Conservation (phyloP, 2,113 vertebrate genomes). For the Alligator mississippiensis region DNA sequence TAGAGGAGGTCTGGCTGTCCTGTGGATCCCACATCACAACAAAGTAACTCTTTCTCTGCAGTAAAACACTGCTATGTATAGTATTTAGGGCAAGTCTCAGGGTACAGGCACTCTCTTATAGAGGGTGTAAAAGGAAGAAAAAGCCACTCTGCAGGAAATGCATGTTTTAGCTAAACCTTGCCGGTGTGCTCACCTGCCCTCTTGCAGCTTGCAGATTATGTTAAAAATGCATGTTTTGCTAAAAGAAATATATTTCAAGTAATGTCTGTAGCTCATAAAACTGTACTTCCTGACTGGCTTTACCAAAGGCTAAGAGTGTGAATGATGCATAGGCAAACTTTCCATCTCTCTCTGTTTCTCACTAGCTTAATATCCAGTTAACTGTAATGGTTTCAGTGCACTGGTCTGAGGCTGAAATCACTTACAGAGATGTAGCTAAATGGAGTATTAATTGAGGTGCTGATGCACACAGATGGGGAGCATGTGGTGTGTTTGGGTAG, state of each 20-base stretch:
- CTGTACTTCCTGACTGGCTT: rapidly evolving
- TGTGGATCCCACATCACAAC: neutral
- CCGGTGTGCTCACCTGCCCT: neutral
- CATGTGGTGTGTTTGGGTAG: rapidly evolving
- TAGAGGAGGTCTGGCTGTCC: neutral
- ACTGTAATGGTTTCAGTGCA: rapidly evolving
- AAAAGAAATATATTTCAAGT: neutral
- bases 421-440: neutral
- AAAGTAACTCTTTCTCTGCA: neutral
- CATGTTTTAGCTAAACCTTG: neutral
- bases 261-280: neutral
- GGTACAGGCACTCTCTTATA: neutral
- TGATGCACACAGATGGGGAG: neutral
- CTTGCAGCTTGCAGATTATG: too few species aligned
- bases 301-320: rapidly evolving
- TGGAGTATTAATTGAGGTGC: rapidly evolving
- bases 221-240: neutral
- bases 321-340: neutral
- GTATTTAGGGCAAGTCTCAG: rapidly evolving
- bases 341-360: neutral
- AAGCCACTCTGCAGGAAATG: rapidly evolving
- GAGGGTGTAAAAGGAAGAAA: neutral
- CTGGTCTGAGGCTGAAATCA: rapidly evolving
- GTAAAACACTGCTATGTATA: neutral
- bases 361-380: neutral